Evolutionary conservation across 2,888 invertebrate genomes (phyloP).

Genomic region (Lathronympha strigana): DNA sequence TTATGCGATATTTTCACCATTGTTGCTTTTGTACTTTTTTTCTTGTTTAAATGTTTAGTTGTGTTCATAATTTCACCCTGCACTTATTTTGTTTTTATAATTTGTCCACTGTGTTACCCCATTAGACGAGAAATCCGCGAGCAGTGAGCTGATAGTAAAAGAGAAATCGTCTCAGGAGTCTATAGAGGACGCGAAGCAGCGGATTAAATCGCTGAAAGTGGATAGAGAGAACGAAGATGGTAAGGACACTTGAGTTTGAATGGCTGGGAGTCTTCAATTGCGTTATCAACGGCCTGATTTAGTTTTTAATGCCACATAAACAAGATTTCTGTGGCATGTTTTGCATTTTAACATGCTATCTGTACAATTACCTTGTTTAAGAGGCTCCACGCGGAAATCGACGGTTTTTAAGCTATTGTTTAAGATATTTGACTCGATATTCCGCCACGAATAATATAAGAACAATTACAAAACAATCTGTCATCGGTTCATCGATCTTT

Average conservation of each 20-base stretch:
- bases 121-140: slow-evolving; percentile 64
- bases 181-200: slow-evolving; percentile 75
- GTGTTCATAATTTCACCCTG: slow-evolving; percentile 17
- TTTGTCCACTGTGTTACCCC: slow-evolving; percentile 30
- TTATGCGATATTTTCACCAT: slow-evolving; percentile 36
- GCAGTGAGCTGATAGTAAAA: slow-evolving; percentile 61
- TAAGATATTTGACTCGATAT: too few species aligned
- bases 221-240: slow-evolving; percentile 79
- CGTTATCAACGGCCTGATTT: not conserved
- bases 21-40: slow-evolving; percentile 16
- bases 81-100: slow-evolving; percentile 15
- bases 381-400: too few species aligned
- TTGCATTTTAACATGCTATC: too few species aligned
- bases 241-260: slow-evolving; percentile 59
- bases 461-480: too few species aligned
- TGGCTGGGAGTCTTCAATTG: slow-evolving; percentile 16
- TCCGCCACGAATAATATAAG: too few species aligned
- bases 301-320: too few species aligned
- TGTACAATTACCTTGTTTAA: too few species aligned
- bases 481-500: too few species aligned
- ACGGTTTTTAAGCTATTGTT: too few species aligned
- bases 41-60: slow-evolving; percentile 4
- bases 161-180: slow-evolving; percentile 71
- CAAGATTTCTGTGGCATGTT: too few species aligned
- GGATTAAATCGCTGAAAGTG: slow-evolving; percentile 78